Evolutionary conservation across 2,888 invertebrate species (phyloP), one percentile per base, ranked within the genome.

Genomic region (Morpho helenor): DNA sequence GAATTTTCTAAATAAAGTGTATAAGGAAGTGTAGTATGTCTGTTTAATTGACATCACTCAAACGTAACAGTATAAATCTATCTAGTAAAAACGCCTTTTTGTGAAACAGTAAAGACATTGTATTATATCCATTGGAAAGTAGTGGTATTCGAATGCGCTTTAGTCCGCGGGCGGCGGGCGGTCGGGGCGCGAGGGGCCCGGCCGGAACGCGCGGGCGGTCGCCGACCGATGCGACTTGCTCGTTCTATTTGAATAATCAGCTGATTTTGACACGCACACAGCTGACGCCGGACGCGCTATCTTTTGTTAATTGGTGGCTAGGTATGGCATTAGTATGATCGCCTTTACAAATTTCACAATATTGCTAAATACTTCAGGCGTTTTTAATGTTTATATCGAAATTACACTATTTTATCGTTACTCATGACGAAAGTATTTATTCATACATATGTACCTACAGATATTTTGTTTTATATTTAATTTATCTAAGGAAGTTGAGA

Each of bases 181-280:
- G 52, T 69, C 71, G 74, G 68, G 67, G 71, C 68, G 66, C 64
- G 70, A 66, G 68, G 68, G 71, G 68, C 60, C 70, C 67, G 65
- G 66, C 64, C 66, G 69, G 66, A 66, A 65, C 67, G 68, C 68
- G 66, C 70, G 69, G 70, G 73, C 82, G 84, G 81, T 81, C 84
- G 84, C 75, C 83, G 86, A 84, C 82, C 84, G 82, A 73, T 71
- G 76, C 77, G 76, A 74, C 77, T 78, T 76, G 80, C 79, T 82
- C 82, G 82, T 84, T 86, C 86, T 90, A 90, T 91, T 90, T 90
- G 88, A 88, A 88, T 91, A 88, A 90, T 90, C 91, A 91, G 91
- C 91, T 91, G 91, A 90, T 91, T 91, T 87, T 91, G 91, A 91
- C 90, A 87, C 88, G 85, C 84, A 77, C 76, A 86, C 88, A 88